A percentile compares a stretch with the other conserved stretches of the same genome.
Evolutionary conservation across 2,797 vertebrate genomes (phyloP).

Genomic region (Coccyzus lansbergi): DNA sequence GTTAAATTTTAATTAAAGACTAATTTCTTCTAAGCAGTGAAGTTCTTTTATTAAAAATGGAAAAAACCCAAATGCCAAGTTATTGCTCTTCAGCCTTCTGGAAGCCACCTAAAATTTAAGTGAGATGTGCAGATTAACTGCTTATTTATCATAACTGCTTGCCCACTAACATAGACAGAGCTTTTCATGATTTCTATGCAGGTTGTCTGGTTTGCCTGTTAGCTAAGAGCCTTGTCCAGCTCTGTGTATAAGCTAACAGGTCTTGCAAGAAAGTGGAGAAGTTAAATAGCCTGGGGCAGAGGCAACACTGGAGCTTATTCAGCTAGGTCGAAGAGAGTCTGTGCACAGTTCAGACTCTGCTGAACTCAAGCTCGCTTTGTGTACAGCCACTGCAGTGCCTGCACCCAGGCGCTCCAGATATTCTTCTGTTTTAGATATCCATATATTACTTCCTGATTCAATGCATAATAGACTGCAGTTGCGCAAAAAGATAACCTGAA

Average conservation of each 20-base stretch:
- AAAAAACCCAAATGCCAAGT: background rate
- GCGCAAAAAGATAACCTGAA: background rate
- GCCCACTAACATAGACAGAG: background rate
- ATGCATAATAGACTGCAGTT: background rate
- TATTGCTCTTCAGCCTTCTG: background rate
- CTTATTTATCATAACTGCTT: background rate
- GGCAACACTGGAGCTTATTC: background rate
- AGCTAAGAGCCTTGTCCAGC: background rate
- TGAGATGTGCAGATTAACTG: background rate
- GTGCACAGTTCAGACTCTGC: background rate
- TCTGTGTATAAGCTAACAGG: background rate
- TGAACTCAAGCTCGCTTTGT: background rate
- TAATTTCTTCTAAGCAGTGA: constrained; percentile 9
- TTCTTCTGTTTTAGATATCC: background rate
- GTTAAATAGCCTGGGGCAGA: background rate
- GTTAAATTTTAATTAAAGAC: constrained; percentile 41
- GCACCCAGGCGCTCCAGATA: background rate
- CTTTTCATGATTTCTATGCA: background rate
- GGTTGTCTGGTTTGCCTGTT: background rate
- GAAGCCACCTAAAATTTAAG: background rate
- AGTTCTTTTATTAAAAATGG: constrained; percentile 31
- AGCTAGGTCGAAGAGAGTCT: background rate
- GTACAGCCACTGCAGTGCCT: background rate
- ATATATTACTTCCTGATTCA: background rate
- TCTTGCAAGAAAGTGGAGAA: background rate